A percentile compares a stretch with the other conserved stretches of the same genome.
phyloP scores from a whole-genome alignment of 2,113 vertebrate species.

The Danio rerio region DNA sequence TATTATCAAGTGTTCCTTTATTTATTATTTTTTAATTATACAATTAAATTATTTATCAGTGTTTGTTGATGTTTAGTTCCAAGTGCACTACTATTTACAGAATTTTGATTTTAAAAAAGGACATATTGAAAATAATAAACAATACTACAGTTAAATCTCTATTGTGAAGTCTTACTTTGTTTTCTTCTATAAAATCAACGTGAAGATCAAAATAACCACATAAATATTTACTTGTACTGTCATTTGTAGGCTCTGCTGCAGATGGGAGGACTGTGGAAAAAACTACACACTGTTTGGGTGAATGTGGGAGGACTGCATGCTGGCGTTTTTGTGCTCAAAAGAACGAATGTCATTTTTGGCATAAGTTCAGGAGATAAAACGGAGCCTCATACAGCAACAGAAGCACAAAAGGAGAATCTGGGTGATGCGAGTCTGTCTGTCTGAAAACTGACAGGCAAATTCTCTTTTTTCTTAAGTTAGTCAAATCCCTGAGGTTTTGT shows the following conservation, averaged over 20 bases:
- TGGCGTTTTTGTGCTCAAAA: conserved; percentile 90
- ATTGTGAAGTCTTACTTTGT: too few species aligned
- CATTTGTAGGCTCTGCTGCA: conserved; percentile 83
- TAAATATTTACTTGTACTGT: conserved; percentile 45
- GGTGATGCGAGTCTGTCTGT: conserved; percentile 20
- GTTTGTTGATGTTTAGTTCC: too few species aligned
- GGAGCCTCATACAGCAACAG: conserved; percentile 59
- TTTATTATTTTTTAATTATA: too few species aligned
- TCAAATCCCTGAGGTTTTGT: not conserved
- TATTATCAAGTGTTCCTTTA: too few species aligned
- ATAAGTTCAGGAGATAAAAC: conserved; percentile 73
- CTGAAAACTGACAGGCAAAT: not conserved
- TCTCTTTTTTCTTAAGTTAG: not conserved
- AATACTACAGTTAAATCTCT: too few species aligned
- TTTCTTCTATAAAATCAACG: too few species aligned
- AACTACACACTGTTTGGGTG: conserved; percentile 91
- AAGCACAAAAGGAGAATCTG: conserved; percentile 38
- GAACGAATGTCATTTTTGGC: conserved; percentile 76
- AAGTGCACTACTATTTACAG: too few species aligned
- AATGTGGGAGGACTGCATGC: conserved; percentile 96
- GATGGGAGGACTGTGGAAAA: conserved; percentile 90
- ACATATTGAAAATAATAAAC: too few species aligned
- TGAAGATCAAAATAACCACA: too few species aligned
- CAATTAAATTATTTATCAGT: too few species aligned
- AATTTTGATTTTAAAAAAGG: too few species aligned